Evolutionary conservation across 2,797 vertebrate species (phyloP).

Genomic region (Poecile montanus): DNA sequence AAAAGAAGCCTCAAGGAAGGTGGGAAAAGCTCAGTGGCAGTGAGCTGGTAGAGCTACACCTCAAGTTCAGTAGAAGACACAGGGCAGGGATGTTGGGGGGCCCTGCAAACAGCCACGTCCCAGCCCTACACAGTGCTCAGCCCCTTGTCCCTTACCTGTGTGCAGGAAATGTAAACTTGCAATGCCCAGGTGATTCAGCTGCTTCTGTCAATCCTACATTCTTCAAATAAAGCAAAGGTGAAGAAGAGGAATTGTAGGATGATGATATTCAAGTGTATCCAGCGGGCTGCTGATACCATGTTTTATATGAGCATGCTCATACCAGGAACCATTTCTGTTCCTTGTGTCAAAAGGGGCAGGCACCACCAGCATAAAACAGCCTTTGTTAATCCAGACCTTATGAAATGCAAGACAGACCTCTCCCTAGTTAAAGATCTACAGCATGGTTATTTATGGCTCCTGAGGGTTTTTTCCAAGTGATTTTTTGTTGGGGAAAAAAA

Average conservation of each 20-base stretch:
- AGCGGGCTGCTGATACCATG: not conserved
- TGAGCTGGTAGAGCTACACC: not conserved
- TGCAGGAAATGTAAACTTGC: accelerated
- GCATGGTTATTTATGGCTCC: not conserved
- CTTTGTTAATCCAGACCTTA: not conserved
- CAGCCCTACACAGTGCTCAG: accelerated
- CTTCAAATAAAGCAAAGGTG: not conserved
- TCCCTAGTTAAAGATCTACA: not conserved
- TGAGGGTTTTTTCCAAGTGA: not conserved
- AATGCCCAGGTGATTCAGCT: not conserved
- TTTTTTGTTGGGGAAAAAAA: not conserved
- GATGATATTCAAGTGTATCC: not conserved
- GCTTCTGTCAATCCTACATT: not conserved
- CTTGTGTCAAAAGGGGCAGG: not conserved
- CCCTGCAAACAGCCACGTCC: too few species aligned
- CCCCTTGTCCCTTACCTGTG: not conserved
- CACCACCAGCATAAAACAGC: not conserved
- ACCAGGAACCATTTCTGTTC: not conserved
- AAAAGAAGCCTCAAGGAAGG: not conserved
- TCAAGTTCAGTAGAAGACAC: not conserved
- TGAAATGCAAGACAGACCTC: not conserved
- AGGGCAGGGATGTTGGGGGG: not conserved
- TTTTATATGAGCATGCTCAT: not conserved
- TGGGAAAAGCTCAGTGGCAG: not conserved
- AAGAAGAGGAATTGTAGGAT: not conserved